A percentile compares a stretch with the other conserved stretches of the same genome.
phyloP scores from a whole-genome alignment of 2,113 vertebrate genomes.

The Dendrocopos noguchii region DNA sequence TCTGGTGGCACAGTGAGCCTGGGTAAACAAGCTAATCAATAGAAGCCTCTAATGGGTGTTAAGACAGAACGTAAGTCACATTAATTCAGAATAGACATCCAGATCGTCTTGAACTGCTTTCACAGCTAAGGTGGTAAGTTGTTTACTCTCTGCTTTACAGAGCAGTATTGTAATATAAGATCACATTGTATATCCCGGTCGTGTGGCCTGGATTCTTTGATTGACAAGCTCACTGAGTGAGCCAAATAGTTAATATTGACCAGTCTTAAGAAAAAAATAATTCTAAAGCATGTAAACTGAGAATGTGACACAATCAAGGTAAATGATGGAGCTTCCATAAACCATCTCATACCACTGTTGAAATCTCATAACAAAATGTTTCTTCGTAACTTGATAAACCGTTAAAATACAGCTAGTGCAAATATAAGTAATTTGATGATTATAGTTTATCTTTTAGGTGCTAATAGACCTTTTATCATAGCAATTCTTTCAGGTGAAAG shows the following conservation, averaged over 20 bases:
- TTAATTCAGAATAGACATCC: not conserved
- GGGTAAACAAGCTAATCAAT: not conserved
- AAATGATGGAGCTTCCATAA: not conserved
- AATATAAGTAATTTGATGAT: not conserved
- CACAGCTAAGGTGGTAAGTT: rapidly evolving
- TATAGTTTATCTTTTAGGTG: not conserved
- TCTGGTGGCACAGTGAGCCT: not conserved
- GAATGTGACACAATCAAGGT: not conserved
- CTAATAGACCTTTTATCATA: not conserved
- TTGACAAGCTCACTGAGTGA: not conserved
- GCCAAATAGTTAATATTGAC: not conserved
- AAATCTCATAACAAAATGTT: not conserved
- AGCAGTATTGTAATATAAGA: not conserved
- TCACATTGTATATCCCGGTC: not conserved
- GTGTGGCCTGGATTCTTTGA: not conserved
- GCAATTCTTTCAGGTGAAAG: not conserved
- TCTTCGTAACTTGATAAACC: not conserved
- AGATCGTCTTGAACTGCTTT: not conserved
- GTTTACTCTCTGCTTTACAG: not conserved
- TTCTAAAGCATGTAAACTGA: not conserved
- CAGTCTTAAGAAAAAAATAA: not conserved
- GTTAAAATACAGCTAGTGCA: not conserved
- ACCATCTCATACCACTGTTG: not conserved
- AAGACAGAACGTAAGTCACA: not conserved
- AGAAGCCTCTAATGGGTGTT: not conserved